Evolutionary conservation across 2,797 vertebrate genomes (phyloP), one percentile per base, ranked within the genome.

Genomic region (Clarias fuscus): DNA sequence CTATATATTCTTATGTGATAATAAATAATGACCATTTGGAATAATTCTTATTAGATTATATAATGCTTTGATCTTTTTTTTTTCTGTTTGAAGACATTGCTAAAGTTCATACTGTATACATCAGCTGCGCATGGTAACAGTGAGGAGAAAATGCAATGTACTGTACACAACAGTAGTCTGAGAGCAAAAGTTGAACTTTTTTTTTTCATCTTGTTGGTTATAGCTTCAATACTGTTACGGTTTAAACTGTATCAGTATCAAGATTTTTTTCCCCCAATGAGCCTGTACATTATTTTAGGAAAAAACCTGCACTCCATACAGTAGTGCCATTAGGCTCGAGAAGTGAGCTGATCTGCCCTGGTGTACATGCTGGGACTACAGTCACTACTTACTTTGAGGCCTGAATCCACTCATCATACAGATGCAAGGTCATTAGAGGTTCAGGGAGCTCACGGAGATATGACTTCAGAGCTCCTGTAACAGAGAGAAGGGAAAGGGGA

Each of bases 391-490:
- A 99, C 98, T 99, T 99, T 90, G 98, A 99, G 84, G 98, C 98
- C 92, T 98, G 97, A 92, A 99, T 99, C 98, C 98, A 99, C 93
- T 99, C 98, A 56, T 99, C 98, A 58, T 99, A 99, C 89, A 99
- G 96, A 92, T 99, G 97, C 59, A 97, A 97, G 0, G 97, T 98
- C 98, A 99, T 99, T 90, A 99, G 93, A 10, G 98, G 98, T 92
- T 99, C 98, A 0, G 98, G 98, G 91, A 99, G 96, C 93, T 99
- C 98, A 78, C 98, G 97, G 90, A 99, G 97, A 94, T 99, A 99
- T 87, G 98, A 99, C 92, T 99, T 99, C 92, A 99, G 93, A 83
- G 98, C 98, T 87, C 98, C 98, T 99, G 92, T 7, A 86, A 89
- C 85, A 90, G 86, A 88, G 81, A 91, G 82, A 67, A 90, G n/a